A percentile compares a stretch with the other conserved stretches of the same genome.
phyloP scores from a whole-genome alignment of 2,113 vertebrate species.

The Eurypyga helias region DNA sequence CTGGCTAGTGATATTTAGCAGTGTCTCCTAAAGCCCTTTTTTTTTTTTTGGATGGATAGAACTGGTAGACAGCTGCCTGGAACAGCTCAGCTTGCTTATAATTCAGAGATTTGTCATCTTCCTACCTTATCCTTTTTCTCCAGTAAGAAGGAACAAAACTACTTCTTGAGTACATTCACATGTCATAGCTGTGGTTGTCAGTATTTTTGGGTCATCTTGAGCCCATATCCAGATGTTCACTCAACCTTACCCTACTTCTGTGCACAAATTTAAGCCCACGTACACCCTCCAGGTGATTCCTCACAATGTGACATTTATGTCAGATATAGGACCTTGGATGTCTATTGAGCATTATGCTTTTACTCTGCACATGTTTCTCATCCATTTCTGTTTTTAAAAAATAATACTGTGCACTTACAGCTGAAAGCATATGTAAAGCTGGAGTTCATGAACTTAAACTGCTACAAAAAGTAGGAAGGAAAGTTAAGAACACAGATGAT shows the following conservation, averaged over 20 bases:
- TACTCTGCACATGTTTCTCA: background rate
- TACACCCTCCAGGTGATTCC: background rate
- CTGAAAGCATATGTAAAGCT: background rate
- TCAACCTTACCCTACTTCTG: background rate
- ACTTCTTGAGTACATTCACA: background rate
- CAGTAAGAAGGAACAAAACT: background rate
- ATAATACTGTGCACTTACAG: background rate
- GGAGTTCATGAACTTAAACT: background rate
- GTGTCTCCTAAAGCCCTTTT: background rate
- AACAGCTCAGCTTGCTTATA: background rate
- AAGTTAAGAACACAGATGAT: background rate
- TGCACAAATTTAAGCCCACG: background rate
- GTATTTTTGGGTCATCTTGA: background rate
- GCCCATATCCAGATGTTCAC: background rate
- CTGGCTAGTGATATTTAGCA: background rate
- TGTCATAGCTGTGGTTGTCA: background rate
- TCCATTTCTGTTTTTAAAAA: conserved; percentile 8
- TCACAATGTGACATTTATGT: background rate
- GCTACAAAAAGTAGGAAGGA: background rate
- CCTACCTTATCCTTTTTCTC: background rate
- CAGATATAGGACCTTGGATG: background rate
- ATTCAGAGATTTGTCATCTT: background rate
- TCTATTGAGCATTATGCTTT: background rate
- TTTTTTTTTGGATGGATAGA: background rate
- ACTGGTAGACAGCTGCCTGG: background rate